Evolutionary conservation across 2,113 vertebrate species (phyloP).

Genomic region (Nibea albiflora): DNA sequence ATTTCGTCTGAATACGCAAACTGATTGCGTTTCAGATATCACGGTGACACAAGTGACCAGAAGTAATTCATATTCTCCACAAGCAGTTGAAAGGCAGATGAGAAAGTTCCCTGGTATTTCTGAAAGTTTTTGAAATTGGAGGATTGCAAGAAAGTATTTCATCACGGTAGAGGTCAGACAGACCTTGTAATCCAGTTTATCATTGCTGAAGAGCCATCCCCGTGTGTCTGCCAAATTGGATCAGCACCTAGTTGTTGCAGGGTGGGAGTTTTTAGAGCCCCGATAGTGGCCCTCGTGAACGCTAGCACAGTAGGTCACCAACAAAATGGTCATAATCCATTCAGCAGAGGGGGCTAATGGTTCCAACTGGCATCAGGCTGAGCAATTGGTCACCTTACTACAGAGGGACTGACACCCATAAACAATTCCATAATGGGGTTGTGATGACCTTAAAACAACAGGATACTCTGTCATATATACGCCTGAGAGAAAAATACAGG

Average conservation of each 20-base stretch:
- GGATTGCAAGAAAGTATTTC: conserved; percentile 38
- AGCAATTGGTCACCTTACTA: conserved; percentile 43
- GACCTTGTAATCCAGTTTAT: conserved; percentile 53
- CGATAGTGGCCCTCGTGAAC: neutral
- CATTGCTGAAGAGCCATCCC: conserved; percentile 9
- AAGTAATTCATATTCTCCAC: neutral
- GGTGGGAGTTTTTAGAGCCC: conserved; percentile 41
- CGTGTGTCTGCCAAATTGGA: conserved; percentile 57
- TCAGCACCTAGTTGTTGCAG: conserved; percentile 29
- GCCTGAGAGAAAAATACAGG: neutral
- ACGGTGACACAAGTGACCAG: neutral
- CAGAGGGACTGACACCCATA: conserved; percentile 26
- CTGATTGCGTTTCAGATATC: neutral
- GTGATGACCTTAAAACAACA: conserved; percentile 16
- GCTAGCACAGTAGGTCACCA: conserved; percentile 39
- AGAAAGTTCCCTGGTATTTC: neutral
- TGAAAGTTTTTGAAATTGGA: conserved; percentile 5
- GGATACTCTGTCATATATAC: neutral
- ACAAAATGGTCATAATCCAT: conserved; percentile 62
- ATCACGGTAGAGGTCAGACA: conserved; percentile 55
- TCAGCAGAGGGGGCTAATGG: conserved; percentile 64
- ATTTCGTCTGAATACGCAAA: neutral
- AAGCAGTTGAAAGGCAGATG: neutral
- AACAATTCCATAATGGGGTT: conserved; percentile 45
- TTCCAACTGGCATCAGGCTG: conserved; percentile 59